A percentile compares a stretch with the other conserved stretches of the same genome.
These are phyloP conservation scores for Suillia variegata DNA, from an alignment of 2,888 invertebrate genomes.

Conservation along the genomic window DNA sequence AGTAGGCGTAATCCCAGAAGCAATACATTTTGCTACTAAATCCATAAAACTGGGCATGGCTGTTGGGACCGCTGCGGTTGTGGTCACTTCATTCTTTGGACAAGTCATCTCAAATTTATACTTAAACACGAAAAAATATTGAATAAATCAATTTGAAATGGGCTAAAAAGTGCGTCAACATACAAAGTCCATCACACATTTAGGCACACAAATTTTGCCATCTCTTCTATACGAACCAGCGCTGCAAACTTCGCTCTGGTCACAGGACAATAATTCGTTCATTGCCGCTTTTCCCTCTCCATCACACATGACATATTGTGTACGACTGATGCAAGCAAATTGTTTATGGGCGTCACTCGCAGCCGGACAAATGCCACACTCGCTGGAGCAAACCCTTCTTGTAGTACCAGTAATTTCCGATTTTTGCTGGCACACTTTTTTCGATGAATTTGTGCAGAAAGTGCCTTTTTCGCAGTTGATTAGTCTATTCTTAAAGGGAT, in stretches of 20 bases:
- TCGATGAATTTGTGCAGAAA: slow-evolving; percentile 1
- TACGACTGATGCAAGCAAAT: slow-evolving; percentile 7
- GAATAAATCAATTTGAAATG: too few species aligned
- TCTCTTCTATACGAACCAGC: neutral
- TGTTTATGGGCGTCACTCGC: neutral
- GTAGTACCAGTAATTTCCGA: neutral
- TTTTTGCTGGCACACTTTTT: neutral
- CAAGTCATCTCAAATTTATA: slow-evolving; percentile 3
- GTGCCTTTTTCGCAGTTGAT: neutral
- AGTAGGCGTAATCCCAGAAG: too few species aligned
- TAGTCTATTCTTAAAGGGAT: neutral
- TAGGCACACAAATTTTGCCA: neutral
- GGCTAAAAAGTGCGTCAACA: too few species aligned
- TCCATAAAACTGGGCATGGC: too few species aligned
- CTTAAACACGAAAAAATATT: too few species aligned
- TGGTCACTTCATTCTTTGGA: neutral
- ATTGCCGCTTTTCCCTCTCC: neutral
- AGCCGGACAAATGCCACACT: neutral
- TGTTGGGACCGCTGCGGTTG: neutral
- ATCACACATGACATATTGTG: slow-evolving; percentile 1
- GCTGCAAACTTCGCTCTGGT: neutral
- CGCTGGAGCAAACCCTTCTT: neutral
- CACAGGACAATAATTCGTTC: neutral
- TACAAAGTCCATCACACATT: neutral
- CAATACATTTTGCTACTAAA: too few species aligned